Evolutionary conservation across 2,113 vertebrate genomes (phyloP).

Genomic region (Sphaerodactylus townsendi): DNA sequence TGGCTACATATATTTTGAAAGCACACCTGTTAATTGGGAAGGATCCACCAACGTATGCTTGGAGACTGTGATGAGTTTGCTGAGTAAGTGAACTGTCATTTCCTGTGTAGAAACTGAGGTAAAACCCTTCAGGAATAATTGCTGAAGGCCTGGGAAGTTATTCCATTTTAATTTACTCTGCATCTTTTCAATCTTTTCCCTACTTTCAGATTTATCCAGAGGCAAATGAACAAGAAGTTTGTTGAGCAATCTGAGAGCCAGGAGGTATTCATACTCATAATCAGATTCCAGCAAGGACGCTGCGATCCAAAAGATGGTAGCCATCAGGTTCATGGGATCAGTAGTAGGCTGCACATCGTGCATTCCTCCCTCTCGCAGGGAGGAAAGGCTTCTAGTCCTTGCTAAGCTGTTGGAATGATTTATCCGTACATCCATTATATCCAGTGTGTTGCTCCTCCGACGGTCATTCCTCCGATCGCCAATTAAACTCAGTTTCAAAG

Average conservation of each 20-base stretch:
- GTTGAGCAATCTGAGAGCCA: constrained; percentile 94
- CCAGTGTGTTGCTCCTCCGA: constrained; percentile 94
- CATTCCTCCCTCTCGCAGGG: constrained; percentile 85
- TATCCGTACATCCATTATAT: constrained; percentile 88
- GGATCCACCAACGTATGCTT: constrained; percentile 91
- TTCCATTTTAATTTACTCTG: constrained; percentile 94
- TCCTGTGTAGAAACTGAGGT: constrained; percentile 95
- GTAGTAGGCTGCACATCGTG: constrained; percentile 84
- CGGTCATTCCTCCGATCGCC: constrained; percentile 86
- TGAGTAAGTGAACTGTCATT: constrained; percentile 96
- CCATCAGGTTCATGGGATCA: constrained; percentile 94
- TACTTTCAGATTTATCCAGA: constrained; percentile 90
- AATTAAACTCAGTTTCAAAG: constrained; percentile 87
- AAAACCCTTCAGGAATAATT: constrained; percentile 97
- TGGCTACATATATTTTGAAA: neutral
- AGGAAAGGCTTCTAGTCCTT: constrained; percentile 94
- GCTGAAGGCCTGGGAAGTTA: constrained; percentile 94
- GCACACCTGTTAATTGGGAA: constrained; percentile 88
- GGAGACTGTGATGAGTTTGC: constrained; percentile 93
- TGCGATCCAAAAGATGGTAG: constrained; percentile 97
- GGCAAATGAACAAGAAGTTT: constrained; percentile 94
- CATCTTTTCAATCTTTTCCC: constrained; percentile 90
- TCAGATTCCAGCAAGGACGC: constrained; percentile 94
- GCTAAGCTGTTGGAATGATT: constrained; percentile 89
- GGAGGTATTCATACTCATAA: constrained; percentile 97